Evolutionary conservation across 2,888 invertebrate species (phyloP).

Genomic region (Galeopsomyia nigrocyanea): DNA sequence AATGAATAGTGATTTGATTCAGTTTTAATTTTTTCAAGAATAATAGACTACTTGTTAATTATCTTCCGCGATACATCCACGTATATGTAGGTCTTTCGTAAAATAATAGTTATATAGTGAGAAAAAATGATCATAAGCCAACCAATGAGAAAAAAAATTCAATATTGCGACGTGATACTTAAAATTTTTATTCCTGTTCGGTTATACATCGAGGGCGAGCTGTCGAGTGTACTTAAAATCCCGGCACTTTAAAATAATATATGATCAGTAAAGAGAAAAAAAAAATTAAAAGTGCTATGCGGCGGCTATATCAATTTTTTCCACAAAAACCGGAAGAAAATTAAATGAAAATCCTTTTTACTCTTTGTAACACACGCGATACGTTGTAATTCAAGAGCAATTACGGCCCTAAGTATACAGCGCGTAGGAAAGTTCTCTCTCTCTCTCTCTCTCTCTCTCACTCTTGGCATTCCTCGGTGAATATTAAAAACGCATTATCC

Average conservation of each 20-base stretch:
- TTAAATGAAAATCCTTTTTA: constrained; percentile 23
- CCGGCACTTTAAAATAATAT: background rate
- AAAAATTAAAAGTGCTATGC: too few relatives aligned
- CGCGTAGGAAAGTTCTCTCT: background rate
- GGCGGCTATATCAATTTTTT: constrained; percentile 18
- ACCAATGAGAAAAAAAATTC: too few relatives aligned
- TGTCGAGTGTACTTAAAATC: too few relatives aligned
- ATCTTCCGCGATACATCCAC: too few relatives aligned
- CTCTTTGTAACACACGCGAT: constrained; percentile 6
- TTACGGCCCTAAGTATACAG: constrained; percentile 32
- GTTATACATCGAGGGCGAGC: too few relatives aligned
- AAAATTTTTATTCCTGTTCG: too few relatives aligned
- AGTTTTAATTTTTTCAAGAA: background rate
- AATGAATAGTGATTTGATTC: background rate
- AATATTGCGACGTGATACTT: too few relatives aligned
- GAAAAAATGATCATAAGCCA: too few relatives aligned
- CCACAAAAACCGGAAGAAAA: background rate
- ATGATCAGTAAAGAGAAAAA: constrained; percentile 7
- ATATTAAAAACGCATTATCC: constrained; percentile 44
- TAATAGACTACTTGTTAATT: constrained; percentile 4
- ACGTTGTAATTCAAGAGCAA: constrained; percentile 37
- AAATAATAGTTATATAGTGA: too few relatives aligned
- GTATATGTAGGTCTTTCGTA: too few relatives aligned
- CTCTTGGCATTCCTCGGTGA: constrained; percentile 16
- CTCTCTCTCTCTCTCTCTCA: background rate